These are phyloP conservation scores for Anolis apletophallus DNA, from an alignment of 2,797 vertebrate genomes.

Conservation along the genomic window DNA sequence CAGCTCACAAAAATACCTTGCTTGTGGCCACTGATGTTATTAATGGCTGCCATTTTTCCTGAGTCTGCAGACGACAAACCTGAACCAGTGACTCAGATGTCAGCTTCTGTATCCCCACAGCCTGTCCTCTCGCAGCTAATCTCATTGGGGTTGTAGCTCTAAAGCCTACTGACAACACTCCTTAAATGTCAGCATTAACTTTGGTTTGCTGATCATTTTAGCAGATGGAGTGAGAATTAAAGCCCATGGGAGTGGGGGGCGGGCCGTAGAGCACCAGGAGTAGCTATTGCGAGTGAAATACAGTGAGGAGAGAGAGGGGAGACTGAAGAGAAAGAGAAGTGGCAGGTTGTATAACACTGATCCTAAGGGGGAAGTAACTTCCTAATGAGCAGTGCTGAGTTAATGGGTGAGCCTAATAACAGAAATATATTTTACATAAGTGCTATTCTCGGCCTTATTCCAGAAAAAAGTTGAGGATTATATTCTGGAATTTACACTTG, in stretches of 20 bases:
- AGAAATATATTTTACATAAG: conserved; percentile 24
- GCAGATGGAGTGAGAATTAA: conserved; percentile 45
- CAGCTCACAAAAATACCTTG: conserved; percentile 25
- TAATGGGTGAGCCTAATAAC: conserved; percentile 14
- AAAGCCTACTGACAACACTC: conserved; percentile 51
- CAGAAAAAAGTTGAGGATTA: conserved; percentile 19
- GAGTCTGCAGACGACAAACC: conserved; percentile 16
- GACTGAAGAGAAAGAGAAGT: conserved; percentile 24
- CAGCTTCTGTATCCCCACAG: conserved; percentile 17
- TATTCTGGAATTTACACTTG: conserved; percentile 34
- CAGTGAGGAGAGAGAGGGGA: conserved; percentile 33
- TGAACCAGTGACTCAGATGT: conserved; percentile 43
- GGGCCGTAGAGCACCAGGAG: conserved; percentile 19
- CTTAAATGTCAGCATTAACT: conserved; percentile 53
- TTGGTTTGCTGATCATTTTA: conserved; percentile 48
- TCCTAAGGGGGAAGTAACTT: conserved; percentile 16
- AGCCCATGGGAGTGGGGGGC: conserved; percentile 26
- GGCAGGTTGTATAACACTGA: neutral
- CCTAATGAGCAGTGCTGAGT: neutral
- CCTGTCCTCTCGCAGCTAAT: neutral
- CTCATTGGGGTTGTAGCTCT: conserved; percentile 17
- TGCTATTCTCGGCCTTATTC: neutral
- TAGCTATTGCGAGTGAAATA: neutral
- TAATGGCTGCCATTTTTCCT: conserved; percentile 29
- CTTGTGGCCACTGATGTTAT: conserved; percentile 33